Evolutionary conservation across 1,140 invertebrate species (phyloP).

Genomic region (Prorops nasuta): DNA sequence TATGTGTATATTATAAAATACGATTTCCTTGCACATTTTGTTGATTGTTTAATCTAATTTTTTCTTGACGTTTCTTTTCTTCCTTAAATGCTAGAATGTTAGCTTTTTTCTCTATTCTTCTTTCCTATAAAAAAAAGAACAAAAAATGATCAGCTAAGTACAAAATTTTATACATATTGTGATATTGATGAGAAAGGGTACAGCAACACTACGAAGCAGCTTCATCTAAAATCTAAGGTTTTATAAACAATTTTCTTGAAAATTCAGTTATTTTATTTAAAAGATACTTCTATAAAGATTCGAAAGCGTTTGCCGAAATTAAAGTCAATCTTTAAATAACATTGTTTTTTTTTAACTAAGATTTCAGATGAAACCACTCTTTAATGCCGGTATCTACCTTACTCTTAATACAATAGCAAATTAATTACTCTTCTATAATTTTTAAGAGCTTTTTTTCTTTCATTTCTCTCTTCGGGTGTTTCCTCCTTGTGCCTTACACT

Average conservation of each 20-base stretch:
- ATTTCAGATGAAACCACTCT: not conserved
- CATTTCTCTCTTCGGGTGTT: slow-evolving; percentile 75
- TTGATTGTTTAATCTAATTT: slow-evolving; percentile 72
- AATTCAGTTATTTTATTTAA: slow-evolving; percentile 2
- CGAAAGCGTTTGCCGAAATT: not conserved
- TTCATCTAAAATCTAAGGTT: not conserved
- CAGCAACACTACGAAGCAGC: not conserved
- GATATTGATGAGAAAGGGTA: slow-evolving; percentile 1
- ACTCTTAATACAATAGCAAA: slow-evolving; percentile 10
- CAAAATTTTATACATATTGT: not conserved
- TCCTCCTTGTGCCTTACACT: slow-evolving; percentile 81
- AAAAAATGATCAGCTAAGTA: too few species aligned
- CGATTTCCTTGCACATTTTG: slow-evolving; percentile 71
- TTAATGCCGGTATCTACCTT: not conserved
- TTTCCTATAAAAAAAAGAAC: slow-evolving; percentile 62
- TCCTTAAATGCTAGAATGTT: slow-evolving; percentile 85
- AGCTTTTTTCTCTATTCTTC: slow-evolving; percentile 82
- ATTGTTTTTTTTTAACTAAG: not conserved
- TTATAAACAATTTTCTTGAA: slow-evolving; percentile 11
- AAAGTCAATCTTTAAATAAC: slow-evolving; percentile 8
- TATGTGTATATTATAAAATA: slow-evolving; percentile 57
- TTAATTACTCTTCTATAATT: slow-evolving; percentile 69
- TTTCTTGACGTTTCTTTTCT: slow-evolving; percentile 80
- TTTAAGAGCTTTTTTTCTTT: slow-evolving; percentile 80
- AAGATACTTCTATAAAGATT: slow-evolving; percentile 2